phyloP scores from a whole-genome alignment of 2,113 vertebrate species.

The Cathartes aura region DNA sequence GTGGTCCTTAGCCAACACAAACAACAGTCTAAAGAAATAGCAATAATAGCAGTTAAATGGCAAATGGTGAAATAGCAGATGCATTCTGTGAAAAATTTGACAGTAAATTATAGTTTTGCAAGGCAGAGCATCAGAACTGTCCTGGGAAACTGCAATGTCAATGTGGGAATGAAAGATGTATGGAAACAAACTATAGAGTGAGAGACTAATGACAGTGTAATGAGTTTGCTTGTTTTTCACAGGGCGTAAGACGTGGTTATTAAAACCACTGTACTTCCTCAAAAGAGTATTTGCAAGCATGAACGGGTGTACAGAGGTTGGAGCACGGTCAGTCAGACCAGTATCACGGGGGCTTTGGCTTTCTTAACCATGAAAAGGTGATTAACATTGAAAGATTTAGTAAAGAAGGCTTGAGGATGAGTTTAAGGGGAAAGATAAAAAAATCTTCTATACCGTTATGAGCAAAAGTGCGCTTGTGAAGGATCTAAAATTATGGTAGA shows the following conservation, averaged over 20 bases:
- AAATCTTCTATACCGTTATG: neutral
- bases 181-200: neutral
- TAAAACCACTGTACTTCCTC: neutral
- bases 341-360: neutral
- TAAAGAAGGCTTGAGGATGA: neutral
- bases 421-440: neutral
- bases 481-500: neutral
- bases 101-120: neutral
- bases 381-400: neutral
- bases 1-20: constrained; percentile 2
- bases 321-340: neutral
- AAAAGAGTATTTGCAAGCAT: neutral
- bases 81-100: neutral
- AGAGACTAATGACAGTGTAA: constrained; percentile 26
- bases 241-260: neutral
- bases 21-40: neutral
- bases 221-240: constrained; percentile 4
- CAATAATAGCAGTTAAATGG: constrained; percentile 5
- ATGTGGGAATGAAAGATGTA: neutral
- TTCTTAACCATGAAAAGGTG: neutral
- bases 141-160: constrained; percentile 4
- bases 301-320: neutral
- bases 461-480: neutral
- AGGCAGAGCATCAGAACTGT: neutral
- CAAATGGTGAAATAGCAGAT: neutral